phyloP scores from a whole-genome alignment of 2,113 vertebrate genomes.

The Amia ocellicauda region DNA sequence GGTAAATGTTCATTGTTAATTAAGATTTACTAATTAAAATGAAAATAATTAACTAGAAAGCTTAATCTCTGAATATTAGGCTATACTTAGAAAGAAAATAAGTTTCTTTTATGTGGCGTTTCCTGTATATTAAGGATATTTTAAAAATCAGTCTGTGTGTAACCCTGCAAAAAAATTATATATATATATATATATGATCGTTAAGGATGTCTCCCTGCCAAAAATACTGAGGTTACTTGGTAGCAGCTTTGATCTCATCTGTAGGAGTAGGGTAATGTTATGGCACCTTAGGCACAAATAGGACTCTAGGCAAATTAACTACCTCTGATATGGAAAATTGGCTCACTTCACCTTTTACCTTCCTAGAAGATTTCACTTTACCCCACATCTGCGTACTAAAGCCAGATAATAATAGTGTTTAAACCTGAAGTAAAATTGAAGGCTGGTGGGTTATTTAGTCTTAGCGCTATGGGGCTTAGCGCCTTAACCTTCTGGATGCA shows the following conservation, averaged over 20 bases:
- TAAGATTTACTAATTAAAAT: slow-evolving; percentile 98
- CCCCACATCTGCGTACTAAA: slow-evolving; percentile 26
- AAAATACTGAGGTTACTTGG: slow-evolving; percentile 53
- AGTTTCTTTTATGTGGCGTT: slow-evolving; percentile 64
- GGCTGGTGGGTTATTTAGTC: slow-evolving; percentile 25
- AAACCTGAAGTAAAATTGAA: slow-evolving; percentile 39
- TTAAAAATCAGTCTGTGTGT: slow-evolving; percentile 62
- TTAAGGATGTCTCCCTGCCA: slow-evolving; percentile 57
- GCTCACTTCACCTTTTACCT: slow-evolving; percentile 59
- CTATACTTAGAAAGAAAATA: slow-evolving; percentile 82
- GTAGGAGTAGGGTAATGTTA: slow-evolving; percentile 65
- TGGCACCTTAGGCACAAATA: slow-evolving; percentile 63
- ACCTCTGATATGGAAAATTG: slow-evolving; percentile 62
- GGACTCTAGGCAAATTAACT: slow-evolving; percentile 60
- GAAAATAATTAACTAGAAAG: slow-evolving; percentile 93
- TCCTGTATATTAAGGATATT: slow-evolving; percentile 65
- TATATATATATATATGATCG: slow-evolving; percentile 38
- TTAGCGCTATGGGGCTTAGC: slow-evolving; percentile 14
- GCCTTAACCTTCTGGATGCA: slow-evolving; percentile 45
- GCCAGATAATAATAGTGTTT: slow-evolving; percentile 44
- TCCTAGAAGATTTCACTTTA: slow-evolving; percentile 39
- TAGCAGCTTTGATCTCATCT: slow-evolving; percentile 68
- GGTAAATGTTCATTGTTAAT: slow-evolving; percentile 98
- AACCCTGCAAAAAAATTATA: slow-evolving; percentile 66
- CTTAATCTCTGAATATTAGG: slow-evolving; percentile 89